Conservation (phyloP, 2,113 vertebrate genomes). For the Epinephelus cyanopodus region DNA sequence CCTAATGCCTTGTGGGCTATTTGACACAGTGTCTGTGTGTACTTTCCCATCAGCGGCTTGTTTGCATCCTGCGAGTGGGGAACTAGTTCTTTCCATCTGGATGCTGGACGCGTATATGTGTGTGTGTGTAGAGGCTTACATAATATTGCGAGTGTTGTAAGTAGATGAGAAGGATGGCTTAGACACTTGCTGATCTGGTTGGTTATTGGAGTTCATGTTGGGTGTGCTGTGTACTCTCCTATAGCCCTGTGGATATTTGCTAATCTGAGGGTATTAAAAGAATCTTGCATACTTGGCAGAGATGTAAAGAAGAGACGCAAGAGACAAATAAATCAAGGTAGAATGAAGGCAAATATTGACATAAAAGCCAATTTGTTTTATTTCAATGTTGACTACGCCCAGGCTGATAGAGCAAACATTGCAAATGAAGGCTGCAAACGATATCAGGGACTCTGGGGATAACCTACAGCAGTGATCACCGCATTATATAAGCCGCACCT, state of each 20-base stretch:
- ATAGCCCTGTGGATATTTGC: constrained; percentile 14
- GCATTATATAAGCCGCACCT: neutral
- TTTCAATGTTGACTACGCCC: constrained; percentile 18
- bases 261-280: constrained; percentile 31
- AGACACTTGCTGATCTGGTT: constrained; percentile 51
- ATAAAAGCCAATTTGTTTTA: constrained; percentile 41
- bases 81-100: constrained; percentile 48
- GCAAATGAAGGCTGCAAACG: constrained; percentile 49
- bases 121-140: constrained; percentile 21
- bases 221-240: constrained; percentile 17
- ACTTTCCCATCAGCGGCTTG: constrained; percentile 44
- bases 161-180: constrained; percentile 30
- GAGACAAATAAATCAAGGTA: constrained; percentile 17
- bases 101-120: constrained; percentile 3
- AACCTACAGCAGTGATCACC: neutral
- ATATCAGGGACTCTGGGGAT: constrained; percentile 34
- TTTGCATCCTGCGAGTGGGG: constrained; percentile 53
- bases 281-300: constrained; percentile 16
- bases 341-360: constrained; percentile 51
- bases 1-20: constrained; percentile 34
- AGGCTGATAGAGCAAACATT: constrained; percentile 34
- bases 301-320: constrained; percentile 20
- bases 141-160: constrained; percentile 43
- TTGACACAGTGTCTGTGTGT: constrained; percentile 35
- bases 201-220: constrained; percentile 30